Evolutionary conservation across 2,797 vertebrate genomes (phyloP), one percentile per base, ranked within the genome.

Genomic region (Hyperoplus lanceolatus): DNA sequence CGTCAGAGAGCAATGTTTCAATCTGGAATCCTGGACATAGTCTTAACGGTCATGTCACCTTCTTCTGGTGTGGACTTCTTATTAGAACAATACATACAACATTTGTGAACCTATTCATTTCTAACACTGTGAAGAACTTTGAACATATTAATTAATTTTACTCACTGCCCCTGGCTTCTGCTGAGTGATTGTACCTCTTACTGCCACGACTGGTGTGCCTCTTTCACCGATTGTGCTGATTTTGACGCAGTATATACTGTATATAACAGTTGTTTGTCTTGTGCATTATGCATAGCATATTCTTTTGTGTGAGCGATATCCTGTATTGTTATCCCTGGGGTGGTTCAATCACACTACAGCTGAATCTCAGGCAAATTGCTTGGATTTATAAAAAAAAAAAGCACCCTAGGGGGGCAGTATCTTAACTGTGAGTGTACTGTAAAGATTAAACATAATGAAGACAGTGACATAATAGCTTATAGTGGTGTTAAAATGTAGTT

Each of bases 251-350:
- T 51, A 38, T 55, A 60, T 69, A 29, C 16, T 29, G 29, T 29
- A 29, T 29, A 72, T 75, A 42, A 62, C 59, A 59, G 39, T 9
- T 79, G 15, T 45, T 65, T 75, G 8, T 39, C 53, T 68, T 57
- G 61, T 75, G 56, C 16, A 49, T 79, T 84, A 80, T 84, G 56
- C 59, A 69, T 42, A 42, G 38, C 39, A 38, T 59, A 73, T 61
- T 56, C 14, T 81, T 13, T 43, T 63, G n/a, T 36, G 29, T 50
- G 42, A 63, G 42, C 42, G 1, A 7, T 54, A 79, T 77, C 79
- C 14, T 68, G 64, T 46, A 55, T 36, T 56, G 36, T 63, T 62
- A 57, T 14, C 58, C 62, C 61, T 39, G 12, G 42, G 56, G 54
- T 36, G 8, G 43, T 66, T 72, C 9, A 61, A 69, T 77, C 76